Conservation (phyloP, 1,140 invertebrate genomes). For the Colletes gigas region DNA sequence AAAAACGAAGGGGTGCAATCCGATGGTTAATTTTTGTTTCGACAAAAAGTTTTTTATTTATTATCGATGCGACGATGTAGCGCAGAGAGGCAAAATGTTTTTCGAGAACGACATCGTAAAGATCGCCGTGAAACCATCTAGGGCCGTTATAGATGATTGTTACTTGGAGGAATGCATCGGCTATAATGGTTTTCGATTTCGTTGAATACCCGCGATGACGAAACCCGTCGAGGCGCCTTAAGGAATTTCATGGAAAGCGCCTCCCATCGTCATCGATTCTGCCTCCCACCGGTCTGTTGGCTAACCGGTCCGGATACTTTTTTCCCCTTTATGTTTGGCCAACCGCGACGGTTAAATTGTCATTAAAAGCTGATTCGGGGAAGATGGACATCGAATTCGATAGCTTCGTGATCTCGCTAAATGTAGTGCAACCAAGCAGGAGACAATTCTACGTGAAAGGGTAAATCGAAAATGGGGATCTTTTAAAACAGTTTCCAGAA, state of each 20-base stretch:
- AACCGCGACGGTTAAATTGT: not conserved
- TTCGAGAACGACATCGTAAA: not conserved
- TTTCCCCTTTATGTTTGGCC: constrained; percentile 21
- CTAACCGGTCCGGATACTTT: constrained; percentile 24
- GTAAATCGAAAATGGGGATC: no score
- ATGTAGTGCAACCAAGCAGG: no score
- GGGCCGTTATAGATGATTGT: constrained; percentile 20
- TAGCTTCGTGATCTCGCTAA: no score
- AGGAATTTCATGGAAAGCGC: constrained; percentile 67
- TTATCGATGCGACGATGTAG: not conserved
- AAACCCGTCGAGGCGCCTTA: constrained; percentile 52
- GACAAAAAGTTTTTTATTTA: not conserved
- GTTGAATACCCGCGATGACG: constrained; percentile 50
- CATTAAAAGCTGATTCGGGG: not conserved
- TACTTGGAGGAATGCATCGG: constrained; percentile 1
- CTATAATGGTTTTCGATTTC: constrained; percentile 59
- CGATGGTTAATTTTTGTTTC: no score
- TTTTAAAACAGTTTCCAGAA: no score
- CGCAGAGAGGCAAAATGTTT: no score
- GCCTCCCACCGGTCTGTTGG: not conserved
- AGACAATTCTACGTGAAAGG: no score
- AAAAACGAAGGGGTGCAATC: no score
- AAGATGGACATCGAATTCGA: no score
- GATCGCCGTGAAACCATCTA: not conserved
- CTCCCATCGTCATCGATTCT: constrained; percentile 35